Percentiles rank a stretch among this genome's conserved stretches.
Conservation (phyloP, 1,140 invertebrate genomes). For the Tenebrio molitor region DNA sequence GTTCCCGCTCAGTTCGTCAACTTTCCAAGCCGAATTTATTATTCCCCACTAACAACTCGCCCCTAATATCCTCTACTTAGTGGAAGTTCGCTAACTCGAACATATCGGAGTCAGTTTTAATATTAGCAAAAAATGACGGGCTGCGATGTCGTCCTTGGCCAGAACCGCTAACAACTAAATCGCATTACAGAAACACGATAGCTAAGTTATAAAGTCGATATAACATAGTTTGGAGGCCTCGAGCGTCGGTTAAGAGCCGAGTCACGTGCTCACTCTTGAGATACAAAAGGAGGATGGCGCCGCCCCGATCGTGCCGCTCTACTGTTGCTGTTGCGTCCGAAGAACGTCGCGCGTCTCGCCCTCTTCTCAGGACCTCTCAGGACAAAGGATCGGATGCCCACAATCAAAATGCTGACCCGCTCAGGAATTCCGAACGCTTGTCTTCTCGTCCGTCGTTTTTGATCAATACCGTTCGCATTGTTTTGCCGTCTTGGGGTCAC, state of each 20-base stretch:
- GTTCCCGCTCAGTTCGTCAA: conserved; percentile 15
- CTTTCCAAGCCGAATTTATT: conserved; percentile 16
- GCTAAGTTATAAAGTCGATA: conserved; percentile 62
- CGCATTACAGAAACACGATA: conserved; percentile 63
- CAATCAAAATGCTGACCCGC: conserved; percentile 53
- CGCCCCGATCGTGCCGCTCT: background rate
- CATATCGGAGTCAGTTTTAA: conserved; percentile 48
- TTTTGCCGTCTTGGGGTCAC: conserved; percentile 20
- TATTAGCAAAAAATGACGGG: conserved; percentile 55
- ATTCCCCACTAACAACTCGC: conserved; percentile 5
- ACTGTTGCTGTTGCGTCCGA: background rate
- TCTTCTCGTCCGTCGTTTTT: conserved; percentile 18
- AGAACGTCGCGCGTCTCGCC: background rate
- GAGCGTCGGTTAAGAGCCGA: conserved; percentile 52
- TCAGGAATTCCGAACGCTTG: conserved; percentile 45
- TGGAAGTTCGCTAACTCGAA: conserved; percentile 45
- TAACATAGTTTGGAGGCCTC: conserved; percentile 56
- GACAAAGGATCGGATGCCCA: conserved; percentile 48
- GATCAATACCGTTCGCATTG: conserved; percentile 37
- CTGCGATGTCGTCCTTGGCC: conserved; percentile 42
- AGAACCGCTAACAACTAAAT: conserved; percentile 60
- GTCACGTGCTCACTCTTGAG: conserved; percentile 56
- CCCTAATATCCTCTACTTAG: conserved; percentile 36
- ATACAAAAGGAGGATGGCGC: conserved; percentile 42
- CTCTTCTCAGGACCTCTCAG: conserved; percentile 26